Evolutionary conservation across 2,113 vertebrate genomes (phyloP).

Genomic region (Menidia beryllina): DNA sequence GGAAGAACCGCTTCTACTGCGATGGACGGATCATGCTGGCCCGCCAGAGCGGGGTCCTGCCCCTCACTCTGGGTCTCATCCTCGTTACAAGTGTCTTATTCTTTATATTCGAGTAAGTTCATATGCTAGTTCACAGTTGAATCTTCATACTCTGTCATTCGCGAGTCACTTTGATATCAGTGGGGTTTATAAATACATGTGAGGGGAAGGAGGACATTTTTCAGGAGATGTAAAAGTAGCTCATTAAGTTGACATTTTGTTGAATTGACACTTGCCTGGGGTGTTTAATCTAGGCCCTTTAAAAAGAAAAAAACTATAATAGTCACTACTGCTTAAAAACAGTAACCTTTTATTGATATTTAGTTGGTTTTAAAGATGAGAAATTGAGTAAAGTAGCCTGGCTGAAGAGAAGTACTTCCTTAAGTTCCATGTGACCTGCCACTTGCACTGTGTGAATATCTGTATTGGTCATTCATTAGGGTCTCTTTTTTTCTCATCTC

Average conservation of each 20-base stretch:
- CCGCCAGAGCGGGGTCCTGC: constrained; percentile 89
- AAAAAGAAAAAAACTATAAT: background rate
- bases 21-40: constrained; percentile 90
- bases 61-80: constrained; percentile 91
- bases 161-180: background rate
- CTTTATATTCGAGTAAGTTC: constrained; percentile 94
- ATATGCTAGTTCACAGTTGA: background rate
- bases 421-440: background rate
- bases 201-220: background rate
- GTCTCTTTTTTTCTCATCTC: fast-evolving
- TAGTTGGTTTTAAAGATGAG: background rate
- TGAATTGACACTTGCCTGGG: background rate
- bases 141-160: background rate
- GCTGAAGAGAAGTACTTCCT: fast-evolving
- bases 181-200: background rate
- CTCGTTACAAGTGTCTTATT: constrained; percentile 89
- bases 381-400: background rate
- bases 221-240: background rate
- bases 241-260: background rate
- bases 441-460: background rate
- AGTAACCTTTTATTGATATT: too few species aligned
- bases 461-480: background rate
- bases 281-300: background rate
- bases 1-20: constrained; percentile 93
- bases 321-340: background rate